Base-by-base conservation (phyloP, 2,797 vertebrate genomes). In the Anabacerthia variegaticeps region DNA sequence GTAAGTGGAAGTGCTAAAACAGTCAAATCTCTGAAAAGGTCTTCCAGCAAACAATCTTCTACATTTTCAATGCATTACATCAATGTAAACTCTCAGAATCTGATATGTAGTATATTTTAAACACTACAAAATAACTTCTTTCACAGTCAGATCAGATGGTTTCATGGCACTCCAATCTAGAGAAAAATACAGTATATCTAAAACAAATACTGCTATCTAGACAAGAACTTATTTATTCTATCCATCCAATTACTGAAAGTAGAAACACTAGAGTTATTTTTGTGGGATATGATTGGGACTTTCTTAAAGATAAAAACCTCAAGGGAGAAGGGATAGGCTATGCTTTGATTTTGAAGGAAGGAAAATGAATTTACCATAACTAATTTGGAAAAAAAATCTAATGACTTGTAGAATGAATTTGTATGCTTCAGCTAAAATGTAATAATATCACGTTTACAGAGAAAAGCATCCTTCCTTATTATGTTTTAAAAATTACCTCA, bases 1-100 rank as follows among this genome's bases (percentile, higher is more conserved):
- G 39, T 69, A 93, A 89, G 55, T 81, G 58, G 11, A 97, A 91
- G 55, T 78, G 77, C 79, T 96, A 82, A 96, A 96, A 74, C 67
- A 92, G 58, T 89, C 39, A 94, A 43, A 90, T 91, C 56, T 89
- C 52, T 74, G 55, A 92, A 87, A 91, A 56, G 26, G 72, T 95
- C 88, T 73, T 73, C 23, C 20, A 90, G 77, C 23, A 93, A 8
- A 54, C 1, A 89, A 34, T 81, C 26, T 87, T 82, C 52, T 76
- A 30, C 7, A 86, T 85, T 89, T 96, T 76, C 82, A 73, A 37
- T 86, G n/a, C 65, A 79, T 78, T 90, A 67, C 68, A 72, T 63
- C 83, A 88, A 46, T 34, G 75, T 69, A 84, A 92, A 85, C 12
- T 32, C 54, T 93, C 43, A 92, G 66, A 92, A 95, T 17, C 14